A percentile compares a stretch with the other conserved stretches of the same genome.
These are phyloP conservation scores for Andrena chrysosceles DNA, from an alignment of 2,888 invertebrate species.

Conservation along the genomic window DNA sequence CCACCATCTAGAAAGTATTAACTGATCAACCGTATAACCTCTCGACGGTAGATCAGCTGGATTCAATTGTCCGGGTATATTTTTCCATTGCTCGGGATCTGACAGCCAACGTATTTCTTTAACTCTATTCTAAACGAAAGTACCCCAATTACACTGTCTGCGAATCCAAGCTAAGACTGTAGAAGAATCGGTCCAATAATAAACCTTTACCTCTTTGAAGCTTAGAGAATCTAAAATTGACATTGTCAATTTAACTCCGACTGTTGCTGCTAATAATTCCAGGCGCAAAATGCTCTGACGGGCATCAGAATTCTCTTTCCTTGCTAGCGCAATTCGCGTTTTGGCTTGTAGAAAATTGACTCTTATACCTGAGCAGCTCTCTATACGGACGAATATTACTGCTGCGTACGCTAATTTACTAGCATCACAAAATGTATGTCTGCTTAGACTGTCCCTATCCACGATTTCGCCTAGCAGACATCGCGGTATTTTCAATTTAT, in stretches of 20 bases:
- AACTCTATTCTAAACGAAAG: too few relatives aligned
- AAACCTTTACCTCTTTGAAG: too few relatives aligned
- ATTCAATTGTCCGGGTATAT: too few relatives aligned
- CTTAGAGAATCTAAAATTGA: too few relatives aligned
- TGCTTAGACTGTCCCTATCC: not conserved
- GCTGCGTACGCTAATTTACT: slow-evolving; percentile 30
- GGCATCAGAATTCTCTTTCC: not conserved
- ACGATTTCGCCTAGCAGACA: not conserved
- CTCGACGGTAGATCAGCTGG: too few relatives aligned
- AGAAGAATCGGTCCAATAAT: too few relatives aligned
- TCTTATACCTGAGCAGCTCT: not conserved
- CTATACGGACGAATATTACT: slow-evolving; percentile 11
- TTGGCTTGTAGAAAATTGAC: not conserved
- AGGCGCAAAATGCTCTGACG: not conserved
- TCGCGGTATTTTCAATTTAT: not conserved
- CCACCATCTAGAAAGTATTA: too few relatives aligned
- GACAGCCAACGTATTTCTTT: too few relatives aligned
- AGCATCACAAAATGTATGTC: slow-evolving; percentile 35
- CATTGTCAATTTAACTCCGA: not conserved
- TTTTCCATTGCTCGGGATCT: too few relatives aligned
- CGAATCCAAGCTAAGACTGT: too few relatives aligned
- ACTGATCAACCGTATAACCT: too few relatives aligned
- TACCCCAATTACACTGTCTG: too few relatives aligned
- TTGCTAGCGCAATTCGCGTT: not conserved
- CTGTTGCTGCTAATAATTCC: not conserved